Evolutionary conservation across 1,140 invertebrate genomes (phyloP).

Genomic region (Drosophila albomicans): DNA sequence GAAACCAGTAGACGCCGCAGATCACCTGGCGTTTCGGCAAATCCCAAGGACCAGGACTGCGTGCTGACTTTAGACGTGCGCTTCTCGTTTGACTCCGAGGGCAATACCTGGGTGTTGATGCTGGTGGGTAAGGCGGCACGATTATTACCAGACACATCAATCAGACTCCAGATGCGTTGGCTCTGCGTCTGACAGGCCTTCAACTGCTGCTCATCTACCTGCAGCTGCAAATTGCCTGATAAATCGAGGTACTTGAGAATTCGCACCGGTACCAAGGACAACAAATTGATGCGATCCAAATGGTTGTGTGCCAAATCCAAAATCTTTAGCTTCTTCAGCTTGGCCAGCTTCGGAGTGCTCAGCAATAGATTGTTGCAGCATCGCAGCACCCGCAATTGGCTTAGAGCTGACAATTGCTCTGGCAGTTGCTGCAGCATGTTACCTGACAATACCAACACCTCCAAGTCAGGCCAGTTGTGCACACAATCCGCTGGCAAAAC

Average conservation of each 20-base stretch:
- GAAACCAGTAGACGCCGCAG: slow-evolving; percentile 90
- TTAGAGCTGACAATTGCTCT: slow-evolving; percentile 90
- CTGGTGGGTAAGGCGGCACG: slow-evolving; percentile 87
- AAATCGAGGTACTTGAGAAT: slow-evolving; percentile 94
- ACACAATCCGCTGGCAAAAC: slow-evolving; percentile 91
- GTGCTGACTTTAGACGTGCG: slow-evolving; percentile 85
- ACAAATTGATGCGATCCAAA: slow-evolving; percentile 91
- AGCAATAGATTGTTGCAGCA: slow-evolving; percentile 93
- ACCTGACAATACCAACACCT: slow-evolving; percentile 93
- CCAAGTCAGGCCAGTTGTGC: slow-evolving; percentile 90
- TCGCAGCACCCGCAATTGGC: slow-evolving; percentile 90
- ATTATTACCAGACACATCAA: slow-evolving; percentile 93
- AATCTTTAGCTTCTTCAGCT: slow-evolving; percentile 90
- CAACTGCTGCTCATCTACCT: slow-evolving; percentile 92
- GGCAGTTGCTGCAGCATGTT: slow-evolving; percentile 92
- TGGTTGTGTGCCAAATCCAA: slow-evolving; percentile 94
- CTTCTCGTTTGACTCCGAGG: slow-evolving; percentile 60
- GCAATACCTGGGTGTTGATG: slow-evolving; percentile 72
- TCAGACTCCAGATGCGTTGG: slow-evolving; percentile 91
- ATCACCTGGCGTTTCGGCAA: slow-evolving; percentile 92
- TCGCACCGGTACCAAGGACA: slow-evolving; percentile 89
- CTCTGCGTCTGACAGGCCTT: slow-evolving; percentile 89
- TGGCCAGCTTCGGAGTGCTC: slow-evolving; percentile 90
- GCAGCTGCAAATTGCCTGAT: slow-evolving; percentile 92
- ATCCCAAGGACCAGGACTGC: slow-evolving; percentile 91